Evolutionary conservation across 2,888 invertebrate genomes (phyloP).

Genomic region (Sinopyrophorus schimmeli): DNA sequence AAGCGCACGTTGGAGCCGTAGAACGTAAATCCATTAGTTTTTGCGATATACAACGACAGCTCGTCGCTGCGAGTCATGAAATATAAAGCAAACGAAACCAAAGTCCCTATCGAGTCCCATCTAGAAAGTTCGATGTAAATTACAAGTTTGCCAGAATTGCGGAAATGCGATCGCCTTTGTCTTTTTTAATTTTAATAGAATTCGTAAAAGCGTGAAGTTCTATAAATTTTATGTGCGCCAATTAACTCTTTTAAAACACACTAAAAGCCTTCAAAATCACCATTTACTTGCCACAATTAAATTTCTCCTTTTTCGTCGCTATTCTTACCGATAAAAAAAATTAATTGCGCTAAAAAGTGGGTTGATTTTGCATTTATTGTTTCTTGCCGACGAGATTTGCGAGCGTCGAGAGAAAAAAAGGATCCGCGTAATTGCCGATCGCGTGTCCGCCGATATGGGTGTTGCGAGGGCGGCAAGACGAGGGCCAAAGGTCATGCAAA

Average conservation of each 20-base stretch:
- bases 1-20: not conserved
- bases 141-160: constrained; percentile 19
- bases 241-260: constrained; percentile 21
- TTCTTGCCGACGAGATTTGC: constrained; percentile 11
- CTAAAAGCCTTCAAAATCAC: constrained; percentile 22
- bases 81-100: constrained; percentile 14
- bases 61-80: constrained; percentile 3
- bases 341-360: not conserved
- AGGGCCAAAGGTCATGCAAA: constrained; percentile 50
- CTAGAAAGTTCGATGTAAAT: constrained; percentile 22
- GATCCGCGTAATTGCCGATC: constrained; percentile 34
- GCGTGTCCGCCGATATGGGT: constrained; percentile 45
- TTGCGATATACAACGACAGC: constrained; percentile 8
- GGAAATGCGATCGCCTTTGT: constrained; percentile 30
- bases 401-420: constrained; percentile 8
- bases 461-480: constrained; percentile 49
- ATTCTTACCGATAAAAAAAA: not conserved
- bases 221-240: constrained; percentile 28
- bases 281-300: constrained; percentile 17
- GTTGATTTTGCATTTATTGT: not conserved
- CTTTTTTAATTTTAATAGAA: constrained; percentile 22
- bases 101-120: constrained; percentile 12
- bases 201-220: constrained; percentile 34
- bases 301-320: constrained; percentile 23
- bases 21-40: constrained; percentile 10